Evolutionary conservation across 2,888 invertebrate genomes (phyloP).

Genomic region (Lingula anatina): DNA sequence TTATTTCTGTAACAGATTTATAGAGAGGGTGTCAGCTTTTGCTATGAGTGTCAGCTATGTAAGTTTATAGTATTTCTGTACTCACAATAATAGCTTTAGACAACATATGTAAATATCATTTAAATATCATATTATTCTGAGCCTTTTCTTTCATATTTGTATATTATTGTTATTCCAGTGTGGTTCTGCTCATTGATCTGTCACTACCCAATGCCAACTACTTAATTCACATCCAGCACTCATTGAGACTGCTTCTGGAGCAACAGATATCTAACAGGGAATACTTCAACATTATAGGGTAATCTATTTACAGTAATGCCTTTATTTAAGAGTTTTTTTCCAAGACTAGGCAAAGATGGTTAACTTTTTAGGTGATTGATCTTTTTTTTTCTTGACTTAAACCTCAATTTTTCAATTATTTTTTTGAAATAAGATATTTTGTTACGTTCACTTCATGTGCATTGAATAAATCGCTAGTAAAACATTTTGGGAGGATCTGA

Average conservation of each 20-base stretch:
- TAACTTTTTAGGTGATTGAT: background rate
- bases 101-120: too few relatives aligned
- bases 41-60: too few relatives aligned
- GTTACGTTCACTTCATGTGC: too few relatives aligned
- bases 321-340: too few relatives aligned
- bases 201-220: slow-evolving; percentile 49
- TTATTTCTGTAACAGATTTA: too few relatives aligned
- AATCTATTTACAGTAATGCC: slow-evolving; percentile 14
- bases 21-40: too few relatives aligned
- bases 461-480: too few relatives aligned
- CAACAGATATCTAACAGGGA: slow-evolving; percentile 51
- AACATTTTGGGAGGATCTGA: too few relatives aligned
- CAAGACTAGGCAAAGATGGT: background rate
- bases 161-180: slow-evolving; percentile 36
- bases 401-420: background rate
- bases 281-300: slow-evolving; percentile 52
- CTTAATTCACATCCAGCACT: slow-evolving; percentile 52
- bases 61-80: too few relatives aligned
- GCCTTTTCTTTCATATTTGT: too few relatives aligned
- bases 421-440: background rate
- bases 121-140: too few relatives aligned
- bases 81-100: too few relatives aligned
- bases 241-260: slow-evolving; percentile 50
- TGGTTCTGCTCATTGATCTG: slow-evolving; percentile 48
- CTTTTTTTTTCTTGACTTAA: background rate